A percentile compares a stretch with the other conserved stretches of the same genome.
These are phyloP conservation scores for Cyprinus carpio DNA, from an alignment of 2,113 vertebrate species.

Conservation along the genomic window DNA sequence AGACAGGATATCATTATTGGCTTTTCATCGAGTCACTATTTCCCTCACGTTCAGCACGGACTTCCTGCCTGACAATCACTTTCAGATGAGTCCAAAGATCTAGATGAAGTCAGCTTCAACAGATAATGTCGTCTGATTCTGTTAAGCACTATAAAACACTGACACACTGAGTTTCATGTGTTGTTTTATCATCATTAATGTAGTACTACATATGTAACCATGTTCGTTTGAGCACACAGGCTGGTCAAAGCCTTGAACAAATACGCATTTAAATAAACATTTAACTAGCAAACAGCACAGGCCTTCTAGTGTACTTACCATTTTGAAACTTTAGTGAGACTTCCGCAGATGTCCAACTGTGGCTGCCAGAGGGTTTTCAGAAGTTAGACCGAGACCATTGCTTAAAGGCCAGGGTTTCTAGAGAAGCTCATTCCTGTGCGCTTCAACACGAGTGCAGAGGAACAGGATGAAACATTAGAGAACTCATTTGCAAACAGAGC, in stretches of 20 bases:
- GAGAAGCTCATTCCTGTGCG: slow-evolving; percentile 6
- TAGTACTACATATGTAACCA: neutral
- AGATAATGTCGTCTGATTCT: neutral
- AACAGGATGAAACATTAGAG: slow-evolving; percentile 48
- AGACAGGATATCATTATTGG: slow-evolving; percentile 41
- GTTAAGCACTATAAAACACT: neutral
- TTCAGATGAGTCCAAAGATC: slow-evolving; percentile 34
- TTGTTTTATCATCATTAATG: neutral
- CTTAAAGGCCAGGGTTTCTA: slow-evolving; percentile 4
- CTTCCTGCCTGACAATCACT: slow-evolving; percentile 39
- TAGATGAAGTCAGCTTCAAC: neutral
- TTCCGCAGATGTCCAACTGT: slow-evolving; percentile 23
- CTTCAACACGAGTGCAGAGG: slow-evolving; percentile 20
- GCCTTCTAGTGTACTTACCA: slow-evolving; percentile 66
- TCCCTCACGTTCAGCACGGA: slow-evolving; percentile 20
- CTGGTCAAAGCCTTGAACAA: slow-evolving; percentile 45
- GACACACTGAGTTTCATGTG: neutral
- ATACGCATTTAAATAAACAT: slow-evolving; percentile 45
- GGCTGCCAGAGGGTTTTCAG: slow-evolving; percentile 7
- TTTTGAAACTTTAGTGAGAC: slow-evolving; percentile 48
- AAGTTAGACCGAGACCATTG: slow-evolving; percentile 18
- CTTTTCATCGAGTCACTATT: slow-evolving; percentile 28
- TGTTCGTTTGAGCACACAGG: slow-evolving; percentile 5
- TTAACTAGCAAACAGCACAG: slow-evolving; percentile 38
- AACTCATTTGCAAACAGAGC: slow-evolving; percentile 62